Conservation (phyloP, 37 sponge, comb jelly and placozoan species). For the Hormiphora californensis region DNA sequence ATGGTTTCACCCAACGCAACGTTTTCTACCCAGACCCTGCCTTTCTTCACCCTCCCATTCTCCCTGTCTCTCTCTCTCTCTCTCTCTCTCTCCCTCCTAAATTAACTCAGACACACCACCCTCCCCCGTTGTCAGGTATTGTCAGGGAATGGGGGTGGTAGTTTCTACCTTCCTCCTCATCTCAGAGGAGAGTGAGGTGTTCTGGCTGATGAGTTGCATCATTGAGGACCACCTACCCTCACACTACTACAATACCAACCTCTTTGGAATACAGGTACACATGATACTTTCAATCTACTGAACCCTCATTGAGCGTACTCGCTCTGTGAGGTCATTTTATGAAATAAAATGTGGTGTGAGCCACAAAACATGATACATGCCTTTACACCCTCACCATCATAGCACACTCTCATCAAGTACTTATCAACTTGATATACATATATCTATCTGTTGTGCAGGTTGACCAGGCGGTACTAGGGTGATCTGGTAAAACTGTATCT, state of each 20-base stretch:
- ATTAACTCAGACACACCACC: not conserved
- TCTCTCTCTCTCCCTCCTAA: too few relatives aligned
- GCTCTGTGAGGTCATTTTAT: too few relatives aligned
- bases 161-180: conserved; percentile 50
- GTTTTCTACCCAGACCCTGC: too few relatives aligned
- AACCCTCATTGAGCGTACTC: not conserved
- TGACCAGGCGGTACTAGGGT: conserved; percentile 55
- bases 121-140: conserved; percentile 16
- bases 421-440: too few relatives aligned
- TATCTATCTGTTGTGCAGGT: conserved; percentile 31
- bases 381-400: too few relatives aligned
- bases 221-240: conserved; percentile 59
- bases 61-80: too few relatives aligned
- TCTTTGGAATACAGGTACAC: conserved; percentile 56
- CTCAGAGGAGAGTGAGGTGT: conserved; percentile 56
- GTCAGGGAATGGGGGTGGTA: conserved; percentile 64
- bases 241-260: conserved; percentile 54
- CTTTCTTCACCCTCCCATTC: too few relatives aligned
- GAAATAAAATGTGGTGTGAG: too few relatives aligned
- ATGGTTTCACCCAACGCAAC: not conserved
- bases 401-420: too few relatives aligned
- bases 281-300: not conserved
- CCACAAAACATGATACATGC: too few relatives aligned
- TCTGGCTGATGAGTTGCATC: conserved; percentile 56
- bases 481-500: not conserved